phyloP scores from a whole-genome alignment of 2,113 vertebrate genomes.

The Tapirus terrestris region DNA sequence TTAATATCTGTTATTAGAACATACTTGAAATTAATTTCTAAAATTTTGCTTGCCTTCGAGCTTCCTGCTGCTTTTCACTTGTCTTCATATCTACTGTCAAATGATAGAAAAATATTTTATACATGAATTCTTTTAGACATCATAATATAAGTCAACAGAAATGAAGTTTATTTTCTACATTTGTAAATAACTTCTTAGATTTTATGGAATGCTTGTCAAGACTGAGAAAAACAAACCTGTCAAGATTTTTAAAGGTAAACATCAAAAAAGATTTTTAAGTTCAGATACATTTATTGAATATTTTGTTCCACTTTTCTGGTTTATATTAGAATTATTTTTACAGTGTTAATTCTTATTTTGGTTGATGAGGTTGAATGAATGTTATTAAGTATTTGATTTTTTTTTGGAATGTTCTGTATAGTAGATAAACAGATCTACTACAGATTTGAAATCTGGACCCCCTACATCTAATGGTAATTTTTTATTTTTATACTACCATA shows the following conservation, averaged over 20 bases:
- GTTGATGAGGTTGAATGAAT: not conserved
- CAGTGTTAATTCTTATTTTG: not conserved
- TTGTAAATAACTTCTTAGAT: constrained; percentile 51
- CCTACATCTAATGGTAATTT: not conserved
- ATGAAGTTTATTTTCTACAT: constrained; percentile 34
- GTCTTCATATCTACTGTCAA: constrained; percentile 50
- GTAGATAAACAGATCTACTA: not conserved
- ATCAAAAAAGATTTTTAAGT: not conserved
- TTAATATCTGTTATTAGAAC: constrained; percentile 44
- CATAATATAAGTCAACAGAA: constrained; percentile 45
- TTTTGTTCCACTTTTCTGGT: constrained; percentile 19
- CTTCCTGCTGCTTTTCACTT: constrained; percentile 35
- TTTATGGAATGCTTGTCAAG: constrained; percentile 35
- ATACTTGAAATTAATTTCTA: constrained; percentile 64
- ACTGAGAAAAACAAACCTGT: constrained; percentile 31
- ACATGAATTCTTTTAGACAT: constrained; percentile 34
- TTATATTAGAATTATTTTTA: constrained; percentile 54
- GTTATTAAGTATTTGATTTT: not conserved
- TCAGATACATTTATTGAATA: constrained; percentile 43
- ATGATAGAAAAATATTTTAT: constrained; percentile 60
- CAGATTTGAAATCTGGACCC: not conserved
- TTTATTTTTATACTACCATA: not conserved
- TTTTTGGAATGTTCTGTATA: not conserved
- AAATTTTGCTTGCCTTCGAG: constrained; percentile 22
- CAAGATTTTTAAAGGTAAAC: constrained; percentile 21